A percentile compares a stretch with the other conserved stretches of the same genome.
phyloP scores from a whole-genome alignment of 2,113 vertebrate genomes.

The Platichthys flesus region DNA sequence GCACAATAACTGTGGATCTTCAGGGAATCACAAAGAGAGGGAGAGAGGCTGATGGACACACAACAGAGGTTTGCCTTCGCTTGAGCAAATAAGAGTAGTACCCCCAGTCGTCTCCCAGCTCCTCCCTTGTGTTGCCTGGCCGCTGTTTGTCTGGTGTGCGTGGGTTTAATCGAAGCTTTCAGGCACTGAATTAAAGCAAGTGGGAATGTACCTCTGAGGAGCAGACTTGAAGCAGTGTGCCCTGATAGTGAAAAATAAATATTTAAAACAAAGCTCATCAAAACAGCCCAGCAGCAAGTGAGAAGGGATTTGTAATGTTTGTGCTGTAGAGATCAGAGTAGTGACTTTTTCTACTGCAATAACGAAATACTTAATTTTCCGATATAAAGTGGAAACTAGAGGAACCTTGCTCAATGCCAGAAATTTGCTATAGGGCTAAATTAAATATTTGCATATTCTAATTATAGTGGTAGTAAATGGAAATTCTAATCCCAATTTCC shows the following conservation, averaged over 20 bases:
- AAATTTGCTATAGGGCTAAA: not conserved
- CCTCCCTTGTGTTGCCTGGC: conserved; percentile 33
- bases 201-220: conserved; percentile 59
- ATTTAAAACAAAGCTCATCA: conserved; percentile 56
- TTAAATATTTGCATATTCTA: not conserved
- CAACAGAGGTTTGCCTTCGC: conserved; percentile 27
- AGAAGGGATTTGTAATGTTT: conserved; percentile 5
- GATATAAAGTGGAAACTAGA: not conserved
- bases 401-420: not conserved
- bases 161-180: conserved; percentile 65
- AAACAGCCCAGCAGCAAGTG: conserved; percentile 9
- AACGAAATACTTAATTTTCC: not conserved
- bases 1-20: conserved; percentile 37
- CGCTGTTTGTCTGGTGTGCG: conserved; percentile 31
- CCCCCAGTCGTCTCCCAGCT: conserved; percentile 4
- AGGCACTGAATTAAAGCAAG: conserved; percentile 53
- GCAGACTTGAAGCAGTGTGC: conserved; percentile 18
- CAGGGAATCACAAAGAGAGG: conserved; percentile 52
- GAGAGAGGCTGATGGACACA: conserved; percentile 42
- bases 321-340: not conserved
- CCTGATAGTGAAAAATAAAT: conserved; percentile 14
- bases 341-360: not conserved
- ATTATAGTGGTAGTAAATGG: not conserved
- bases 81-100: conserved; percentile 34
- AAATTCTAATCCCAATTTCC: too few relatives aligned